These are phyloP conservation scores for Amphiprion clarkii DNA, from an alignment of 2,797 vertebrate species.

Conservation along the genomic window DNA sequence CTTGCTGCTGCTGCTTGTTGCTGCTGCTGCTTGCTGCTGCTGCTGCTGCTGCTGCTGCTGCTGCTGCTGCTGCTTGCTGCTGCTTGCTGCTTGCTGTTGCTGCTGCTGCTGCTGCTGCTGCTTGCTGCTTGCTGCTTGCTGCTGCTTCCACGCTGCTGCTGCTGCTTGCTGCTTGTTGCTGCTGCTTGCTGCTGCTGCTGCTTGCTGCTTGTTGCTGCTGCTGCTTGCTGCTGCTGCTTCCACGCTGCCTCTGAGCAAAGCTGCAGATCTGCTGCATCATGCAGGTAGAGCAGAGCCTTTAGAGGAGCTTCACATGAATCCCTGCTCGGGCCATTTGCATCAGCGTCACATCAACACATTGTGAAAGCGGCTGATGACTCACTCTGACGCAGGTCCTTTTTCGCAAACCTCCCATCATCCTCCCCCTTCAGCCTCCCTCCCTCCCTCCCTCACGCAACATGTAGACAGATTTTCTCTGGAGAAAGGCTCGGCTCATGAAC, in stretches of 20 bases:
- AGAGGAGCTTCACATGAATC: constrained; percentile 51
- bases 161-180: no score
- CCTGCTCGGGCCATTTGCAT: constrained; percentile 79
- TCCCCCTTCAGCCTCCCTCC: background rate
- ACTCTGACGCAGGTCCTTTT: constrained; percentile 83
- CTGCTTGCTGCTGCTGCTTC: background rate
- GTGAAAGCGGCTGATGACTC: constrained; percentile 91
- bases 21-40: no score
- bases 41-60: no score
- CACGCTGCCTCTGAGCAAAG: constrained; percentile 25
- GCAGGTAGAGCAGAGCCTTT: background rate
- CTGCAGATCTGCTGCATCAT: background rate
- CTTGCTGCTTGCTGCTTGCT: no score
- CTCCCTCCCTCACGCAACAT: constrained; percentile 25
- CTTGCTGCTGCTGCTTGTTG: background rate
- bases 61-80: no score
- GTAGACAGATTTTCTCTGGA: constrained; percentile 74
- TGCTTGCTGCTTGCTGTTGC: no score
- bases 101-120: no score
- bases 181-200: no score
- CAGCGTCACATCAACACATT: constrained; percentile 88
- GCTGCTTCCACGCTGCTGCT: background rate
- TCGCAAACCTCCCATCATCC: constrained; percentile 76
- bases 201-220: background rate
- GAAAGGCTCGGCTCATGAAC: constrained; percentile 77